Evolutionary conservation across 2,888 invertebrate species (phyloP), one percentile per base, ranked within the genome.

Genomic region (Cephonodes hylas): DNA sequence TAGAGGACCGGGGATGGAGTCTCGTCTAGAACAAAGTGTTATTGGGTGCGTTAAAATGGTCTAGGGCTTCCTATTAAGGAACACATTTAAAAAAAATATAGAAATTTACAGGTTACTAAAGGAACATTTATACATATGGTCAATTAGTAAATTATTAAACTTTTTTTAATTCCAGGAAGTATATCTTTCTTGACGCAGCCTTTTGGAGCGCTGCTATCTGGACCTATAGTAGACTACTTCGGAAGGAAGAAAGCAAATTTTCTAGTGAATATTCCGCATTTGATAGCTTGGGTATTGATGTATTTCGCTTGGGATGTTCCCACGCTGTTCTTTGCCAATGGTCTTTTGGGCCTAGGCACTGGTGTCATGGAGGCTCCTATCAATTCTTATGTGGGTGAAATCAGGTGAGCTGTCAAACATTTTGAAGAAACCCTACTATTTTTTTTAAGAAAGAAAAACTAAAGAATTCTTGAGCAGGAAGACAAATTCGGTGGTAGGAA

Each of bases 341-440:
- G 88, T 10, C 74, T 94, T 10, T 80, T 94, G 59, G 94, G 94
- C 0, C 70, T 94, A 1, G 93, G 94, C 0, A 90, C 93, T 1
- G 94, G 94, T 0, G 86, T 94, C 15, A 93, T 94, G 93, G 94
- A 94, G 70, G 94, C 94, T 0, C 94, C 94, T 0, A 91, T 93
- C 42, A 89, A 93, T 61, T 92, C 94, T 0, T 94, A 94, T 70
- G 91, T 94, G 1, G 93, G 94, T 7, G 94, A 94, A 82, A 93
- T 94, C 48, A 92, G 92, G 93, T 93, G 64, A 71, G 72, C n/a
- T n/a, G n/a, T n/a, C n/a, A n/a, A n/a, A n/a, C n/a, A n/a, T n/a
- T n/a, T n/a, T n/a, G n/a, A n/a, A n/a, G n/a, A n/a, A n/a, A n/a
- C n/a, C n/a, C n/a, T n/a, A n/a, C n/a, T n/a, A n/a, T n/a, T n/a